phyloP scores from a whole-genome alignment of 2,888 invertebrate genomes.

The Philereme transversata region DNA sequence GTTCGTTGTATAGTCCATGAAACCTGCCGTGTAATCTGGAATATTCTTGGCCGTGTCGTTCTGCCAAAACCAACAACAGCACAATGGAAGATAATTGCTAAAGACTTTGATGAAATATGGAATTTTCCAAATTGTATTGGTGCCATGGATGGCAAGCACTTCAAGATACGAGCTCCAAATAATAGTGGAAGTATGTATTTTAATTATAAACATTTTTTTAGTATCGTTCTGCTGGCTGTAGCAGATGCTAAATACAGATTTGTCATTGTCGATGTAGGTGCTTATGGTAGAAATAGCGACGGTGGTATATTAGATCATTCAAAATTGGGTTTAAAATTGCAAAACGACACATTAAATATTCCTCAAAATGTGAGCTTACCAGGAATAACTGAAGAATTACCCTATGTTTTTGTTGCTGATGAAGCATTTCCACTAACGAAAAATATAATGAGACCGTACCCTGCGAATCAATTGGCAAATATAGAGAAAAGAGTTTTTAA shows the following conservation, averaged over 20 bases:
- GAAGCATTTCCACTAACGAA: background rate
- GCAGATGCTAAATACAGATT: slow-evolving; percentile 12
- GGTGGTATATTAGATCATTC: background rate
- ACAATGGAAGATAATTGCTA: no score
- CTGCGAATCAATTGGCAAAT: background rate
- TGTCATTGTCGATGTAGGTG: slow-evolving; percentile 5
- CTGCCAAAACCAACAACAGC: no score
- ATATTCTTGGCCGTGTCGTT: no score
- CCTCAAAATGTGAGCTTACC: no score
- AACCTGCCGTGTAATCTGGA: no score
- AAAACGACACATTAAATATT: no score
- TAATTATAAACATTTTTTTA: slow-evolving; percentile 9
- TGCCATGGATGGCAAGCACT: slow-evolving; percentile 3
- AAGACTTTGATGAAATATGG: no score
- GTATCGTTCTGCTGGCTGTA: slow-evolving; percentile 9
- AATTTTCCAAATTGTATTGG: slow-evolving; percentile 1
- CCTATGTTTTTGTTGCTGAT: no score
- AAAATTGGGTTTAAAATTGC: no score
- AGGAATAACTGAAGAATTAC: no score
- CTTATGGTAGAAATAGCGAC: slow-evolving; percentile 4
- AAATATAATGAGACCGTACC: slow-evolving; percentile 4
- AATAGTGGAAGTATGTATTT: slow-evolving; percentile 7
- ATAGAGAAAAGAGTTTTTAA: slow-evolving; percentile 5
- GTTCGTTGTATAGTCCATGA: no score
- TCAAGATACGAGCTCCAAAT: background rate